Percentiles rank a stretch among this genome's conserved stretches.
phyloP scores from a whole-genome alignment of 2,797 vertebrate genomes.

The Takifugu ocellatus region DNA sequence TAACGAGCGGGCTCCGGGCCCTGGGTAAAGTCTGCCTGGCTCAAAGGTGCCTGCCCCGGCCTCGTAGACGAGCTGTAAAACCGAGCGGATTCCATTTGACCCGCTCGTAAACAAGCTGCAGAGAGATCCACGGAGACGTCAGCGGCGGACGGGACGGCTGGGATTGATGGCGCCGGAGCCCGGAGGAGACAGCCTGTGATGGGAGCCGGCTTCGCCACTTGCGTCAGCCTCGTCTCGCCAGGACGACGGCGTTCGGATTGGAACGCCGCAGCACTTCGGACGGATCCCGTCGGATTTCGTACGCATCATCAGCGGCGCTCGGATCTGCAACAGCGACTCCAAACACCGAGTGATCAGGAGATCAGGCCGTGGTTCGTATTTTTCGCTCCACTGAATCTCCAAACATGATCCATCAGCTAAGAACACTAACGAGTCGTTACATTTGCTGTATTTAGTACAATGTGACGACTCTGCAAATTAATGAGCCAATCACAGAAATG shows the following conservation, averaged over 20 bases:
- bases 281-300: conserved; percentile 49
- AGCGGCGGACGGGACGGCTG: conserved; percentile 5
- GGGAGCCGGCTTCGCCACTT: conserved; percentile 26
- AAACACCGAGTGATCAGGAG: conserved; percentile 23
- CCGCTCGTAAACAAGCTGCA: conserved; percentile 47
- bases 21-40: conserved; percentile 49
- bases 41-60: conserved; percentile 47
- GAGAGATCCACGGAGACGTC: conserved; percentile 8
- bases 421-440: no score
- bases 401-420: no score
- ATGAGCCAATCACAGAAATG: no score
- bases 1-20: conserved; percentile 29
- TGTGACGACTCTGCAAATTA: no score
- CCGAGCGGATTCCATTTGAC: conserved; percentile 33
- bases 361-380: conserved; percentile 1
- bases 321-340: conserved; percentile 38
- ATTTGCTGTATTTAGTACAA: no score
- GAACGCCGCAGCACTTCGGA: conserved; percentile 35
- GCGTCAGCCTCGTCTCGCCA: conserved; percentile 27
- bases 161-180: conserved; percentile 12
- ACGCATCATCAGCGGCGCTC: conserved; percentile 40
- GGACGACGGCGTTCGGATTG: conserved; percentile 34
- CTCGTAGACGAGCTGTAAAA: conserved; percentile 22
- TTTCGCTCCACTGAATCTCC: no score
- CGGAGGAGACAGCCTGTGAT: conserved; percentile 23